phyloP scores from a whole-genome alignment of 23 tunicate genomes.

The Botrylloides violaceus region DNA sequence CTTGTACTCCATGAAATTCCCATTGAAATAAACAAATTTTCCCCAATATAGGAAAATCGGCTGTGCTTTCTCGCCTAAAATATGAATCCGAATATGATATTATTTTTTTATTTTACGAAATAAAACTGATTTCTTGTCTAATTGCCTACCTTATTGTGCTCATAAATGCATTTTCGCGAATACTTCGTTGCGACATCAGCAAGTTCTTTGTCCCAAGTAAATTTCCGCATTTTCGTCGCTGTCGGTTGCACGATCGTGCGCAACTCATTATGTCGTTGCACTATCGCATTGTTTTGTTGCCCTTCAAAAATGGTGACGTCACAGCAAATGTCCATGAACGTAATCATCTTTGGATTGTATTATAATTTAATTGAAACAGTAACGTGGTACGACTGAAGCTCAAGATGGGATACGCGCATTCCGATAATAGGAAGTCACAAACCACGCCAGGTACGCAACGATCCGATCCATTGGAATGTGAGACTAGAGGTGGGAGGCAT shows the following conservation, averaged over 20 bases:
- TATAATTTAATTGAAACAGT: too few species aligned
- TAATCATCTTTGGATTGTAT: not conserved
- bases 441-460: too few species aligned
- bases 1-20: constrained; percentile 4
- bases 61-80: constrained; percentile 9
- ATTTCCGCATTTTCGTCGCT: constrained; percentile 32
- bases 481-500: too few species aligned
- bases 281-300: constrained; percentile 14
- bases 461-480: too few species aligned
- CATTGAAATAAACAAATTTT: constrained; percentile 17
- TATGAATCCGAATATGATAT: too few species aligned
- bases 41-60: constrained; percentile 21
- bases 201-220: constrained; percentile 52
- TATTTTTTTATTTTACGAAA: not conserved
- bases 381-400: too few species aligned
- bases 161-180: constrained; percentile 35
- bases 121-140: not conserved
- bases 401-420: too few species aligned
- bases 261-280: constrained; percentile 11
- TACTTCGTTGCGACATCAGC: constrained; percentile 32
- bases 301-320: not conserved
- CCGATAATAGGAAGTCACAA: too few species aligned
- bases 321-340: not conserved
- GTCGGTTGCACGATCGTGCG: constrained; percentile 19
- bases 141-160: constrained; percentile 29